These are phyloP conservation scores for Columbina picui DNA, from an alignment of 2,113 vertebrate species.

Conservation along the genomic window DNA sequence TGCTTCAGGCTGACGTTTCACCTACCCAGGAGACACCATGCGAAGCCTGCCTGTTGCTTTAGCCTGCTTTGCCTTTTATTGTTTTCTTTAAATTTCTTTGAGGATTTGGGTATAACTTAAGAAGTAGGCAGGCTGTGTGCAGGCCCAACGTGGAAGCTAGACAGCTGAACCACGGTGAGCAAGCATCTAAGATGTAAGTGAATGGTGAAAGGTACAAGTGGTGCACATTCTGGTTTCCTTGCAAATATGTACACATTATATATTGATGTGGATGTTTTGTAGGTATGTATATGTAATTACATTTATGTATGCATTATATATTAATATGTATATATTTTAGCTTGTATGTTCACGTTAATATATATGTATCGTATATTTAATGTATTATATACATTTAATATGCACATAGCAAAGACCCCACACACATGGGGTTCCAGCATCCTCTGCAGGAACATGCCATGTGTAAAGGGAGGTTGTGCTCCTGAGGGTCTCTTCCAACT, in stretches of 20 bases:
- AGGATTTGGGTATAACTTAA: background rate
- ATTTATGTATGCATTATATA: background rate
- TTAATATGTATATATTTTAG: background rate
- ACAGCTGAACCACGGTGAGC: background rate
- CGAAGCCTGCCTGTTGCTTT: background rate
- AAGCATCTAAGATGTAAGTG: background rate
- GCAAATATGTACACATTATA: fast-evolving
- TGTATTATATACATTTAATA: background rate
- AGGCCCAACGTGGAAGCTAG: background rate
- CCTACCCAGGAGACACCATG: background rate
- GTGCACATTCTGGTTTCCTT: background rate
- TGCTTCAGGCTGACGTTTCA: background rate
- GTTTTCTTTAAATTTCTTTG: background rate
- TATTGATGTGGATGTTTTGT: background rate
- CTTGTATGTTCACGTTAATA: background rate
- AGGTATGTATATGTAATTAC: background rate
- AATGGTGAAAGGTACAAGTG: background rate
- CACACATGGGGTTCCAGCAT: no score
- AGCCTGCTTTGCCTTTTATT: background rate
- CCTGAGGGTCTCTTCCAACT: no score
- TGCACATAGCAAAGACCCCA: background rate
- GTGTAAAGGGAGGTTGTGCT: background rate
- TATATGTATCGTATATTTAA: background rate
- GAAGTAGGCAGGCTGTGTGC: background rate
- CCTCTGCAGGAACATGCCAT: background rate